phyloP scores from a whole-genome alignment of 2,888 invertebrate genomes.

The Sarcophaga rosellei region DNA sequence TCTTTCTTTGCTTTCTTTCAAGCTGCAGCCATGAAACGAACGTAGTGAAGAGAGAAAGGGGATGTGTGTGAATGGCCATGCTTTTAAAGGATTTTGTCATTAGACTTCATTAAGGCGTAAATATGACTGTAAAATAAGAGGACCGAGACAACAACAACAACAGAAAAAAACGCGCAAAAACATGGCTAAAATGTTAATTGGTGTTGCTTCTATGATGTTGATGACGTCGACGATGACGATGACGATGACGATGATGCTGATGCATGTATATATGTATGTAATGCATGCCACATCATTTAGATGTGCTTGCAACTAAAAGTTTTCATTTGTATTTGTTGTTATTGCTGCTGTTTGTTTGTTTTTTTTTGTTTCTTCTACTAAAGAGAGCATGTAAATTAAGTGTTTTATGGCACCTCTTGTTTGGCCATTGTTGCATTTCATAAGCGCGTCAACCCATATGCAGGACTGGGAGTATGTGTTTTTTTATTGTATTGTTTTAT shows the following conservation, averaged over 20 bases:
- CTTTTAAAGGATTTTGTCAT: slow-evolving; percentile 65
- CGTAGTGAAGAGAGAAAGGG: background rate
- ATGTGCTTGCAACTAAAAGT: background rate
- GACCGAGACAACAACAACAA: slow-evolving; percentile 34
- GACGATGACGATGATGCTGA: too few relatives aligned
- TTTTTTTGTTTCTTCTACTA: background rate
- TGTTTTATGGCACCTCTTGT: slow-evolving; percentile 63
- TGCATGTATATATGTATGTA: too few relatives aligned
- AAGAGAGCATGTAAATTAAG: slow-evolving; percentile 61
- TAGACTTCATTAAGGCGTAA: slow-evolving; percentile 66
- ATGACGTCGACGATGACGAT: too few relatives aligned
- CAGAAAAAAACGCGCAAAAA: background rate
- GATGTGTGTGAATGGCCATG: slow-evolving; percentile 21
- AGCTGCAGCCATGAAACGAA: too few relatives aligned
- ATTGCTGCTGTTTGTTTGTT: too few relatives aligned
- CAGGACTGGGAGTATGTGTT: background rate
- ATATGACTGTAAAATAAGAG: slow-evolving; percentile 40
- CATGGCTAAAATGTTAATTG: slow-evolving; percentile 60
- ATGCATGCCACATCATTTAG: slow-evolving; percentile 38
- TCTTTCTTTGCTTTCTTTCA: background rate
- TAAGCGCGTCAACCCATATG: background rate
- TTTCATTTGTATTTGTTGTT: slow-evolving; percentile 6
- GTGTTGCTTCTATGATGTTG: slow-evolving; percentile 42
- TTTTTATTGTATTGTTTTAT: slow-evolving; percentile 46
- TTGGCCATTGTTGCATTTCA: slow-evolving; percentile 58